Conservation (phyloP, 2,888 invertebrate species). For the Digitonthophagus gazella region DNA sequence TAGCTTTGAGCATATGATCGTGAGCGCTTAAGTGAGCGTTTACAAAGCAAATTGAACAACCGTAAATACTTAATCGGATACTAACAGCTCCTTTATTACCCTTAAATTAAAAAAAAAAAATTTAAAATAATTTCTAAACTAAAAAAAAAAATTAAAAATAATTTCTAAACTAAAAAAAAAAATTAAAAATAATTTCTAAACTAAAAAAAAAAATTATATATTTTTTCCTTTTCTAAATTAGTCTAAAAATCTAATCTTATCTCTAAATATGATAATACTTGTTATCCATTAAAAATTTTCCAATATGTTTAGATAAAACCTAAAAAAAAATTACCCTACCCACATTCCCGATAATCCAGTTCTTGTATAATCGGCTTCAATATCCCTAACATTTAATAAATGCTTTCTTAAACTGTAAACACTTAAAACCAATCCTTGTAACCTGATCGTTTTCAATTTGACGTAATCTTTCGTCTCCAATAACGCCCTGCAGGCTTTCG, state of each 20-base stretch:
- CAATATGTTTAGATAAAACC: neutral
- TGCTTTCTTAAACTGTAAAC: constrained; percentile 78
- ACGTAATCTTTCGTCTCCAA: constrained; percentile 70
- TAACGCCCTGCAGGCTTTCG: constrained; percentile 67
- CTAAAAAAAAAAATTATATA: neutral
- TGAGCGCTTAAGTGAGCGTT: constrained; percentile 91
- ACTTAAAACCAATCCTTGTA: constrained; percentile 80
- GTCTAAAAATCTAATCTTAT: too few relatives aligned
- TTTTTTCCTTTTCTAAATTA: too few relatives aligned
- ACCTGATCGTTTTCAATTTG: constrained; percentile 73
- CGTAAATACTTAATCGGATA: constrained; percentile 81
- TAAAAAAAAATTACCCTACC: constrained; percentile 60
- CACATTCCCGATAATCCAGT: constrained; percentile 91
- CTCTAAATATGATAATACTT: neutral
- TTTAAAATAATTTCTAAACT: neutral
- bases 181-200: too few relatives aligned
- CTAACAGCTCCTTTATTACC: constrained; percentile 96
- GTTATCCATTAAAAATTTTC: neutral
- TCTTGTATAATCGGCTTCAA: constrained; percentile 84
- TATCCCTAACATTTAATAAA: constrained; percentile 75
- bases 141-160: too few relatives aligned
- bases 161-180: too few relatives aligned
- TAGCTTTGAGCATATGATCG: constrained; percentile 77
- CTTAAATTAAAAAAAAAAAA: constrained; percentile 53
- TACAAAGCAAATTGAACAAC: constrained; percentile 83